Evolutionary conservation across 2,797 vertebrate genomes (phyloP).

Genomic region (Dryobates pubescens): DNA sequence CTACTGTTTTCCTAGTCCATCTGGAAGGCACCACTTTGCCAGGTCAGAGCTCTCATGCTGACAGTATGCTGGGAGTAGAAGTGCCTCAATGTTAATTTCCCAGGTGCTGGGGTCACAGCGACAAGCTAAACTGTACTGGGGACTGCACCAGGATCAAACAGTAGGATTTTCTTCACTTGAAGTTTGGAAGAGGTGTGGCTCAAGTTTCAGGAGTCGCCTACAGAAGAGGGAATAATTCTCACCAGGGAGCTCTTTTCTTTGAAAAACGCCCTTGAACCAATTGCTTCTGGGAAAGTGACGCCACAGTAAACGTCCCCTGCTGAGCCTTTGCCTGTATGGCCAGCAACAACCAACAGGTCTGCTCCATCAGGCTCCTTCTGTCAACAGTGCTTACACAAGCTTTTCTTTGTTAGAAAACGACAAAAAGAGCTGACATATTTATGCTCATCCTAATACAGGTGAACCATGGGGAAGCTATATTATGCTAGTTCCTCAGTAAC

Average conservation of each 20-base stretch:
- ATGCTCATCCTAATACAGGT: neutral
- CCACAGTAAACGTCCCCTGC: neutral
- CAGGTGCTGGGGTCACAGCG: neutral
- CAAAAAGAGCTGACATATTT: constrained; percentile 10
- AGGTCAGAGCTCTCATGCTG: neutral
- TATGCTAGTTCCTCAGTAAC: neutral
- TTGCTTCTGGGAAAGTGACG: neutral
- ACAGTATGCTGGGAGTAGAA: neutral
- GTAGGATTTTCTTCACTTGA: neutral
- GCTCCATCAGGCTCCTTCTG: neutral
- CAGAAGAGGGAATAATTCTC: neutral
- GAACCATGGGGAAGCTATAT: neutral
- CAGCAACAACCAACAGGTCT: constrained; percentile 23
- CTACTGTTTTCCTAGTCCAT: neutral
- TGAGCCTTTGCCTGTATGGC: neutral
- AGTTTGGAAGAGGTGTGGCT: neutral
- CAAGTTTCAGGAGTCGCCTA: neutral
- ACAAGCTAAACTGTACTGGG: neutral
- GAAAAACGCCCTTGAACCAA: constrained; percentile 5
- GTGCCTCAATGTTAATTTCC: neutral
- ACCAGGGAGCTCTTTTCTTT: neutral
- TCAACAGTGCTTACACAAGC: constrained; percentile 28
- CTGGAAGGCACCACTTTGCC: neutral
- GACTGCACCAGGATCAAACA: neutral
- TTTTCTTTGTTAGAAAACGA: neutral